Base-by-base conservation (phyloP, 2,113 vertebrate genomes). In the Melierax canorus region DNA sequence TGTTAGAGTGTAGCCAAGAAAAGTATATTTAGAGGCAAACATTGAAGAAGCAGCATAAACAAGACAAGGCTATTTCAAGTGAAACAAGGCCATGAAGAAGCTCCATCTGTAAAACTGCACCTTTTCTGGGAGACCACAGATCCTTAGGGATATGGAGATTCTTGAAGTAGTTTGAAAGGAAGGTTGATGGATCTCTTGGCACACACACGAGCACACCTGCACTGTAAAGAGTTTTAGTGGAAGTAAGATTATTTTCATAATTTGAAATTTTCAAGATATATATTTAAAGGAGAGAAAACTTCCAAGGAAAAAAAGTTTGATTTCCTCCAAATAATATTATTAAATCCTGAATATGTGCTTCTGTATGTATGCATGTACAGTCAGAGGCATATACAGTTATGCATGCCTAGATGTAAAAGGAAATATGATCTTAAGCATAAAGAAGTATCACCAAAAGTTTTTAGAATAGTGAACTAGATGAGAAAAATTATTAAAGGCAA, bases 211-310 rank as follows among this genome's bases (percentile, higher is more conserved):
- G 62, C 78, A 90, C 74, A 88, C 55, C 71, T 94, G 66, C 69
- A 56, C 11, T 6, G 26, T 13, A 68, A 8, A n/a, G 23, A 34
- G 27, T 69, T 85, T 62, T 53, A 75, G 34, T 94, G 95, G 91
- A 96, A 87, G 46, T 34, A 51, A 75, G 53, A 53, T 72, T 91
- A 69, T 94, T 94, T 95, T 92, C 46, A 76, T 78, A 92, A 62
- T 41, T 84, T 32, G 11, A 79, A 69, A 66, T 53, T 62, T 73
- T 96, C 34, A 87, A 89, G 56, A 64, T 81, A 81, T 30, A 41
- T 7, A n/a, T 89, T 94, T 77, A 67, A 78, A 84, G 76, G 23
- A 64, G 10, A 87, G 8, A 22, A 48, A 92, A 74, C 21, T 71
- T 92, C 46, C 45, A 69, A 93, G 43, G 2, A 24, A 83, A 86